phyloP scores from a whole-genome alignment of 2,888 invertebrate species.

The Eupithecia dodoneata region DNA sequence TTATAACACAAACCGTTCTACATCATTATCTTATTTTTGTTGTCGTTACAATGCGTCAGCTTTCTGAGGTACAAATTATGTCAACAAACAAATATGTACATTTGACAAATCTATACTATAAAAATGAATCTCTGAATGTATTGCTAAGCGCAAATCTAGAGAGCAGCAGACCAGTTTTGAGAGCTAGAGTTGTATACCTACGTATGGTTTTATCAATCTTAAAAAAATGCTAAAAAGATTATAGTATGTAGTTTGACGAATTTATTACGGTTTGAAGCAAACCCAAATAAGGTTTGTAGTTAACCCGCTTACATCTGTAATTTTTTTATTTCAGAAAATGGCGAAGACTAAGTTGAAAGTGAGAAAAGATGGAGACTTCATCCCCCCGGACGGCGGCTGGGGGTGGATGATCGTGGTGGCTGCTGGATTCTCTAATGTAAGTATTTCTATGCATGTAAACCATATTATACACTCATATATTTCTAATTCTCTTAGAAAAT shows the following conservation, averaged over 20 bases:
- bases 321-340: conserved; percentile 53
- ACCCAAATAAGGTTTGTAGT: too few species aligned
- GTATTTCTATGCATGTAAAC: conserved; percentile 46
- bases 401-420: conserved; percentile 90
- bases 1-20: neutral
- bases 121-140: too few species aligned
- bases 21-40: neutral
- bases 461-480: neutral
- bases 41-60: neutral
- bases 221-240: too few species aligned
- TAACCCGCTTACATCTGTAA: neutral
- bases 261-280: too few species aligned
- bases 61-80: neutral
- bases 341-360: conserved; percentile 61
- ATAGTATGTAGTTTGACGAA: too few species aligned
- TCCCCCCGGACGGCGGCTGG: conserved; percentile 91
- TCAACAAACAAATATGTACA: neutral
- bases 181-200: too few species aligned
- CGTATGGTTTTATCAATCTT: too few species aligned
- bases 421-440: conserved; percentile 89
- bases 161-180: too few species aligned
- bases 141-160: too few species aligned
- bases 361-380: conserved; percentile 82
- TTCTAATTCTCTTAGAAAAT: too few species aligned
- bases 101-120: too few species aligned